These are phyloP conservation scores for Troides oblongomaculatus DNA, from an alignment of 2,888 invertebrate species.

Conservation along the genomic window DNA sequence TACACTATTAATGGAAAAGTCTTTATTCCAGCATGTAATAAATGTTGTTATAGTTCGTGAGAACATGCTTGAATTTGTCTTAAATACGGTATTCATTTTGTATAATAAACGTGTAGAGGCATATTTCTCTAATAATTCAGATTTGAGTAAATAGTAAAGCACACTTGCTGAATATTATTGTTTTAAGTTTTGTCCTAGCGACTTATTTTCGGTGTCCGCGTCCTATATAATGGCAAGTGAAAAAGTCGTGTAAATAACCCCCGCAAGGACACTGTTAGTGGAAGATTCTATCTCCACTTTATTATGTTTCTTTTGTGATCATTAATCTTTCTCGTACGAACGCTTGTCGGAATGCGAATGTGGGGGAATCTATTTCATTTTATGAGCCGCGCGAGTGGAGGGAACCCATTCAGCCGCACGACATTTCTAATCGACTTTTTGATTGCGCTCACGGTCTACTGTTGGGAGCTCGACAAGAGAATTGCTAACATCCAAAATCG, in stretches of 20 bases:
- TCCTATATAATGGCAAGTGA: conserved; percentile 68
- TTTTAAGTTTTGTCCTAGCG: neutral
- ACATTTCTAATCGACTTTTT: conserved; percentile 80
- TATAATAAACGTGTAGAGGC: too few species aligned
- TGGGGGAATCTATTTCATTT: conserved; percentile 80
- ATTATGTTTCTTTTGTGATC: conserved; percentile 81
- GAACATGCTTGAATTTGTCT: too few species aligned
- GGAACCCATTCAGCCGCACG: conserved; percentile 74
- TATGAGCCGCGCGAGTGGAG: conserved; percentile 77
- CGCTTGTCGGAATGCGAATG: conserved; percentile 81
- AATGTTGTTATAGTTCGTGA: too few species aligned
- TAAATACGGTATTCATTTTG: too few species aligned
- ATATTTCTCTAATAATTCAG: too few species aligned
- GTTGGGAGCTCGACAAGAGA: conserved; percentile 56
- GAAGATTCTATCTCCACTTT: conserved; percentile 79
- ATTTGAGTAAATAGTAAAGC: too few species aligned
- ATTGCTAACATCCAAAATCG: conserved; percentile 47
- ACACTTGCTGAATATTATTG: too few species aligned
- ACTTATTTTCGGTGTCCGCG: conserved; percentile 45
- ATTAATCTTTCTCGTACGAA: conserved; percentile 81
- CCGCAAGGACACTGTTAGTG: conserved; percentile 80
- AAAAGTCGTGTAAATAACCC: conserved; percentile 79
- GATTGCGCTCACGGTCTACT: conserved; percentile 71
- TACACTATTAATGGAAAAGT: too few species aligned
- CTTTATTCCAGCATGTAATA: too few species aligned